A percentile compares a stretch with the other conserved stretches of the same genome.
phyloP scores from a whole-genome alignment of 2,113 vertebrate genomes.

The Platanista minor region DNA sequence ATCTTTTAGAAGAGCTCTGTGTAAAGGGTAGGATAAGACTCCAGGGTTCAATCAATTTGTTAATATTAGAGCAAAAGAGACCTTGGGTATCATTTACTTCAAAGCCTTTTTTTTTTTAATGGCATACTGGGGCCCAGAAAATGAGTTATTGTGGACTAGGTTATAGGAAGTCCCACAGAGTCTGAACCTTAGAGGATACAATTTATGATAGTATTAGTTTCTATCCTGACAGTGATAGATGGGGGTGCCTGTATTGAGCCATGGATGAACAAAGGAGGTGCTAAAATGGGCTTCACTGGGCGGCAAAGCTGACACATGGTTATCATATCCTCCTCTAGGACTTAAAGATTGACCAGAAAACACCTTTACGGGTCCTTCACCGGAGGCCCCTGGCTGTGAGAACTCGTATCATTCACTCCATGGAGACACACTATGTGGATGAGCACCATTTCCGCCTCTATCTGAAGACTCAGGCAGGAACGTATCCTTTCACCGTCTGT shows the following conservation, averaged over 20 bases:
- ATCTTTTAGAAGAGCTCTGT: neutral
- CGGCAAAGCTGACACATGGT: neutral
- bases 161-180: neutral
- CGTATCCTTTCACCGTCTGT: conserved; percentile 88
- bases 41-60: neutral
- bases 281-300: neutral
- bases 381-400: conserved; percentile 91
- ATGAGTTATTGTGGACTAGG: neutral
- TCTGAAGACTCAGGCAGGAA: conserved; percentile 95
- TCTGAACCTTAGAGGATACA: neutral
- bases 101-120: neutral
- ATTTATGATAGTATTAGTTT: neutral
- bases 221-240: neutral
- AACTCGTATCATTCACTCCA: conserved; percentile 89
- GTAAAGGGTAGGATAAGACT: neutral
- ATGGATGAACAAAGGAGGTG: neutral
- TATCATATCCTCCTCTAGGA: conserved; percentile 81
- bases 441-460: conserved; percentile 91
- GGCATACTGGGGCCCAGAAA: neutral
- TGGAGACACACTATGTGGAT: conserved; percentile 86
- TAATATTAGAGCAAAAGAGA: neutral
- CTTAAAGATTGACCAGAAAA: conserved; percentile 93
- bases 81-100: neutral
- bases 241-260: neutral
- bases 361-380: conserved; percentile 94